Evolutionary conservation across 1,140 invertebrate genomes (phyloP).

Genomic region (Protaetia brevitarsis): DNA sequence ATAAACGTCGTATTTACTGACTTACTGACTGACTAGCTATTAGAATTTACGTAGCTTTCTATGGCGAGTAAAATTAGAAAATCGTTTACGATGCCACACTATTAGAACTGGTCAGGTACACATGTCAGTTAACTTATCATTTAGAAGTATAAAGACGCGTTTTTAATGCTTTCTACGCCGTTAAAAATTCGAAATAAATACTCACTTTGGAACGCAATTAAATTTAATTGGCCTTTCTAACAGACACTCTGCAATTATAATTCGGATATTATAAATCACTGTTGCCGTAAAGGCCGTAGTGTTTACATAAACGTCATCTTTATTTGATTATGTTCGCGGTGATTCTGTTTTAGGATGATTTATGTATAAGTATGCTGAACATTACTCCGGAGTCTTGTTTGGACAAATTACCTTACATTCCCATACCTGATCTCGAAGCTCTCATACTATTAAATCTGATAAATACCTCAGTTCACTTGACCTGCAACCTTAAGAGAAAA

Average conservation of each 20-base stretch:
- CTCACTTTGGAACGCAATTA: slow-evolving; percentile 1
- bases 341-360: neutral
- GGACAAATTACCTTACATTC: no score
- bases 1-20: neutral
- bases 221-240: slow-evolving; percentile 17
- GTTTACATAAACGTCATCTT: slow-evolving; percentile 10
- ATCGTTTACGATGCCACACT: neutral
- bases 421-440: no score
- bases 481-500: no score
- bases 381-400: neutral
- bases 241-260: slow-evolving; percentile 1
- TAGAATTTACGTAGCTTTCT: neutral
- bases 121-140: neutral
- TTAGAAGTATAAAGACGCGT: neutral
- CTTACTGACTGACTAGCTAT: neutral
- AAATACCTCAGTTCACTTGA: no score
- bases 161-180: slow-evolving; percentile 7
- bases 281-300: slow-evolving; percentile 5
- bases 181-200: slow-evolving; percentile 16
- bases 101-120: neutral
- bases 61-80: slow-evolving; percentile 6
- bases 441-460: no score
- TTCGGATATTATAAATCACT: slow-evolving; percentile 14
- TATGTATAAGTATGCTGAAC: slow-evolving; percentile 2
- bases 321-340: neutral